Conservation (phyloP, 2,113 vertebrate genomes). For the Zonotrichia leucophrys region DNA sequence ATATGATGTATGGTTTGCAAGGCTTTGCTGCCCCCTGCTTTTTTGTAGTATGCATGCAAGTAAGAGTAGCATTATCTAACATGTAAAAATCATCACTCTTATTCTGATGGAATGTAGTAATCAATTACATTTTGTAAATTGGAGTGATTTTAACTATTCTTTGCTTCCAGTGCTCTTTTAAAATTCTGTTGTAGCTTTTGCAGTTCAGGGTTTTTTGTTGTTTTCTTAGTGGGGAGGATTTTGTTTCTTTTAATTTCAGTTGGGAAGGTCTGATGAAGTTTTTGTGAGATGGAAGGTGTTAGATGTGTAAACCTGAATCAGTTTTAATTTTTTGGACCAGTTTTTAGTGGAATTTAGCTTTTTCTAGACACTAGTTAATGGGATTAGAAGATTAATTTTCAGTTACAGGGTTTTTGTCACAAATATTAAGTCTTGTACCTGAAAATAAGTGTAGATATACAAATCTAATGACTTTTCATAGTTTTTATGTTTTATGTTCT, state of each 20-base stretch:
- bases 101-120: neutral
- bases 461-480: neutral
- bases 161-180: neutral
- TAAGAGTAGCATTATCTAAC: neutral
- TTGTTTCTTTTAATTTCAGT: neutral
- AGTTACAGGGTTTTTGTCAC: neutral
- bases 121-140: neutral
- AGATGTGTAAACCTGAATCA: neutral
- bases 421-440: neutral
- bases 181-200: neutral
- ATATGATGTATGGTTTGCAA: neutral
- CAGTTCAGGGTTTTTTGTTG: neutral
- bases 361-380: neutral
- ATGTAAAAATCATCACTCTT: neutral
- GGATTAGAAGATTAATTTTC: neutral
- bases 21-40: conserved; percentile 70
- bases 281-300: neutral
- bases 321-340: neutral
- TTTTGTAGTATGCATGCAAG: neutral
- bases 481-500: neutral
- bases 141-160: neutral
- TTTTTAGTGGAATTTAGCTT: neutral
- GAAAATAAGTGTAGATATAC: neutral
- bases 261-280: neutral
- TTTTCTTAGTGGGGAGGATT: neutral